Conservation (phyloP, 2,113 vertebrate species). For the Spermophilus dauricus region DNA sequence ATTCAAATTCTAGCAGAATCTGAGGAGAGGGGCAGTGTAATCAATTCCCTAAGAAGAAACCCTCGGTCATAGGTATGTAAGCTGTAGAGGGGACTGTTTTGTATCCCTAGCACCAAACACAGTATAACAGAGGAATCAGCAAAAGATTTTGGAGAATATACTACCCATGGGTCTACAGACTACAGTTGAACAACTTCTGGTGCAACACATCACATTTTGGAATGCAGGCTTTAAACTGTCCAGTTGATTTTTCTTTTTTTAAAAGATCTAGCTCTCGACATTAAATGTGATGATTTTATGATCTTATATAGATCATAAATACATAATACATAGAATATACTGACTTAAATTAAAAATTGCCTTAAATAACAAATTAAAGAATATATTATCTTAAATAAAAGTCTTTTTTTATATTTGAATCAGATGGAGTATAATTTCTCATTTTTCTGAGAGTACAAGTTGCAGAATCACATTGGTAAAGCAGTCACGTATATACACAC, state of each 20-base stretch:
- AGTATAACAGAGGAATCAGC: not conserved
- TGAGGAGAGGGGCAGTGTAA: not conserved
- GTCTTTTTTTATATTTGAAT: too few species aligned
- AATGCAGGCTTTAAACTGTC: not conserved
- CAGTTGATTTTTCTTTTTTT: not conserved
- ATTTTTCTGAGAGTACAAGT: too few species aligned
- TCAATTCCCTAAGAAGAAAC: not conserved
- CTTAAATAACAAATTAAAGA: too few species aligned
- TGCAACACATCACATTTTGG: not conserved
- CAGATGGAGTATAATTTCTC: too few species aligned
- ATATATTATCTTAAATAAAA: too few species aligned
- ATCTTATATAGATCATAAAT: not conserved
- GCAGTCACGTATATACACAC: too few species aligned
- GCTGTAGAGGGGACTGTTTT: not conserved
- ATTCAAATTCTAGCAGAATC: not conserved
- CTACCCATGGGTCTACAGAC: not conserved
- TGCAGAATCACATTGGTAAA: too few species aligned
- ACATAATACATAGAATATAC: not conserved
- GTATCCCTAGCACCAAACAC: not conserved
- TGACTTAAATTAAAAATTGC: not conserved
- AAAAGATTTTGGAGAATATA: not conserved
- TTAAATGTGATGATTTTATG: not conserved
- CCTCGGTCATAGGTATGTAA: not conserved
- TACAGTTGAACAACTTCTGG: not conserved
- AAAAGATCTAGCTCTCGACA: not conserved